These are phyloP conservation scores for Peucedramus taeniatus DNA, from an alignment of 2,113 vertebrate species.

Conservation along the genomic window DNA sequence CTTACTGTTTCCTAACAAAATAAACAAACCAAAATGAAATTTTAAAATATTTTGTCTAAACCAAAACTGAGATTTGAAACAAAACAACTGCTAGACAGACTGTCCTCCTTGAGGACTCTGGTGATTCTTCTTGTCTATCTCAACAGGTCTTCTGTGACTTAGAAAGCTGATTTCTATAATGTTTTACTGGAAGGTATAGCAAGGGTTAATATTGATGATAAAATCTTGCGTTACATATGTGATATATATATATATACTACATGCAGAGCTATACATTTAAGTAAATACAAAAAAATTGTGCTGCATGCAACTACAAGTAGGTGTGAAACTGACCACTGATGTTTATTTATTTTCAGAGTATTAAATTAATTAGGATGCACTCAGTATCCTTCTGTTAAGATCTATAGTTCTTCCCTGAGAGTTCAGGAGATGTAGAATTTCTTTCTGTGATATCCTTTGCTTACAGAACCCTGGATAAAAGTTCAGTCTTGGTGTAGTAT, in stretches of 20 bases:
- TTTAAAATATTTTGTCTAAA: background rate
- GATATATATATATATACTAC: background rate
- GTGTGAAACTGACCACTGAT: fast-evolving
- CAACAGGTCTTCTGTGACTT: background rate
- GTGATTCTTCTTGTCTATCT: background rate
- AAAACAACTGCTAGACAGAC: background rate
- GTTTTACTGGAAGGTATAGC: background rate
- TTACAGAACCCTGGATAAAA: background rate
- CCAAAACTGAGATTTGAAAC: conserved; percentile 10
- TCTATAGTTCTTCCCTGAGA: background rate
- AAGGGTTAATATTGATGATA: background rate
- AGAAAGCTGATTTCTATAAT: background rate
- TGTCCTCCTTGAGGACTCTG: background rate
- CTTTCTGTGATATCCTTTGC: background rate
- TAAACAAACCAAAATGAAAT: background rate
- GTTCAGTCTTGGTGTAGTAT: background rate
- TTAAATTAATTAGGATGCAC: background rate
- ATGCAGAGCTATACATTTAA: background rate
- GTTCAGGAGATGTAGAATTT: background rate
- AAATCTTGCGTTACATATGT: background rate
- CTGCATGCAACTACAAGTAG: background rate
- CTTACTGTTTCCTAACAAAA: conserved; percentile 36
- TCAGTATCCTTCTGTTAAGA: background rate
- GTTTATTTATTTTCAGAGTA: background rate
- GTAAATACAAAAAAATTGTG: background rate